Evolutionary conservation across 1,140 invertebrate genomes (phyloP).

Genomic region (Laupala kohalensis): DNA sequence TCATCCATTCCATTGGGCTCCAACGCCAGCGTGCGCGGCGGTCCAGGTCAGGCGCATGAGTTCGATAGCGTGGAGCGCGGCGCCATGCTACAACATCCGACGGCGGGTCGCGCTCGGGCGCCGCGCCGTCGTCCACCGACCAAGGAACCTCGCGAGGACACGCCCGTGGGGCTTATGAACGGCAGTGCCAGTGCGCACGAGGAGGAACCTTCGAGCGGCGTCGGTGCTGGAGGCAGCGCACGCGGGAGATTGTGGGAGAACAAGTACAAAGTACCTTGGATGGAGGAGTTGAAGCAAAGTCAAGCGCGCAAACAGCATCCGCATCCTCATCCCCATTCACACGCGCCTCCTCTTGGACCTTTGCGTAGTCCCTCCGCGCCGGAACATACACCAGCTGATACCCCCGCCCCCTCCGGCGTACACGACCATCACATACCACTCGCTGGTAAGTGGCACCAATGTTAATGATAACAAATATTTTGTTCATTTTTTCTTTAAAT

Average conservation of each 20-base stretch:
- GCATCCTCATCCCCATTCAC: slow-evolving; percentile 18
- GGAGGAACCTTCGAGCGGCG: background rate
- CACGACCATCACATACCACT: too few species aligned
- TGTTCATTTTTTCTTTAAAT: too few species aligned
- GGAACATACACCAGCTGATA: too few species aligned
- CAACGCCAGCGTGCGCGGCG: background rate
- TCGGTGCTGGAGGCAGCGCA: slow-evolving; percentile 28
- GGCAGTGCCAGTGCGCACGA: slow-evolving; percentile 3
- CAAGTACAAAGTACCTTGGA: slow-evolving; percentile 49
- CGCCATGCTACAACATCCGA: slow-evolving; percentile 45
- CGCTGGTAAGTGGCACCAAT: too few species aligned
- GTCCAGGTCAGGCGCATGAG: slow-evolving; percentile 22
- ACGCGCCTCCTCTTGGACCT: too few species aligned
- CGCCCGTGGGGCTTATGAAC: slow-evolving; percentile 4
- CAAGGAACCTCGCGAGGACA: slow-evolving; percentile 19
- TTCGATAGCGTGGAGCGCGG: slow-evolving; percentile 43
- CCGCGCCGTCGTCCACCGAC: slow-evolving; percentile 49
- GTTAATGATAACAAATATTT: too few species aligned
- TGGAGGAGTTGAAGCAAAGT: slow-evolving; percentile 50
- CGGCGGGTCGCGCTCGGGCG: slow-evolving; percentile 45
- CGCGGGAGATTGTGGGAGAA: slow-evolving; percentile 40
- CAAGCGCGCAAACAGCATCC: slow-evolving; percentile 41
- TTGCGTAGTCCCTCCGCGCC: background rate
- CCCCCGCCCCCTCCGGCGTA: too few species aligned
- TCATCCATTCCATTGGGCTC: background rate